Base-by-base conservation (phyloP, 2,113 vertebrate species). In the Tauraco erythrolophus region DNA sequence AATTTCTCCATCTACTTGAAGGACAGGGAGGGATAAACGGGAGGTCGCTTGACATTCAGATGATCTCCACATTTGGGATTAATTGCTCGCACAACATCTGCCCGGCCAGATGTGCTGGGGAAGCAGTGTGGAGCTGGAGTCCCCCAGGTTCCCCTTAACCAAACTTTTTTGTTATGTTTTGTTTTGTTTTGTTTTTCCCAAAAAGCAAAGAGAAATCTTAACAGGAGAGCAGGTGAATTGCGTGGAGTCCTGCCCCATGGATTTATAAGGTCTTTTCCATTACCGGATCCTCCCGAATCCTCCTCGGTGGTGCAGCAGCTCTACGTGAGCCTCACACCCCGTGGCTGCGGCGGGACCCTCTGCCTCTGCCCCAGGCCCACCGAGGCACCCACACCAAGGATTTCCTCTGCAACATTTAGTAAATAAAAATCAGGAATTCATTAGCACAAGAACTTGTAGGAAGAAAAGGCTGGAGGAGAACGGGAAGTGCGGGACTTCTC, bases 241-340 rank as follows among this genome's bases (percentile, higher is more conserved):
- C 85, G 91, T 80, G 95, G 69, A 80, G 58, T 77, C 95, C 96
- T 95, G 65, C 85, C 54, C 1, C 72, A 87, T 98, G 97, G 98
- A 98, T 98, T 98, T 97, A 96, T 95, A 95, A 97, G 86, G 92
- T 83, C 92, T 97, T 97, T 97, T 95, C 97, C 97, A 93, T 97
- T 95, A 81, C 95, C 56, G 96, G 74, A 94, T 95, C 92, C 97
- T 97, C 83, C 95, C 56, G 96, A 76, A 94, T 95, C 92, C 97
- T 97, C 83, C 96, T 93, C 17, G 8, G 96, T 9, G n/a, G 96
- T 5, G 14, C 89, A 94, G 90, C 60, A n/a, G 10, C 19, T 27
- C 19, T 85, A 88, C 84, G 93, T 97, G 97, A 98, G 92, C 41
- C 56, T 65, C 96, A 88, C 93, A 56, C 90, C 82, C 79, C 96